A percentile compares a stretch with the other conserved stretches of the same genome.
Evolutionary conservation across 1,140 invertebrate genomes (phyloP).

Genomic region (Drosophila nannoptera): DNA sequence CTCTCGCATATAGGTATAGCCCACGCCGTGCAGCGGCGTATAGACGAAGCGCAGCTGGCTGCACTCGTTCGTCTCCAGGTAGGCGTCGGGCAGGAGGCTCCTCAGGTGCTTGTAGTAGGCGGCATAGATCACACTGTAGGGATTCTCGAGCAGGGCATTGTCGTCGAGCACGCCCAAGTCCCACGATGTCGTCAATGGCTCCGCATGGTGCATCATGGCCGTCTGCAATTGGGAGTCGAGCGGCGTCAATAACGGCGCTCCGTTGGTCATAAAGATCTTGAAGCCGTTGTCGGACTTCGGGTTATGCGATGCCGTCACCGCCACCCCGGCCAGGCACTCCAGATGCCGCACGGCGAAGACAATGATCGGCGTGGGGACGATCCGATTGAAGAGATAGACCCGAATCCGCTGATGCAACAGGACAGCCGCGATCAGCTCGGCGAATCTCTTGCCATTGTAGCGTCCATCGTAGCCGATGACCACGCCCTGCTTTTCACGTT

Average conservation of each 20-base stretch:
- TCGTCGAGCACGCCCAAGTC: slow-evolving; percentile 31
- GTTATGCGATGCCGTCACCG: slow-evolving; percentile 99
- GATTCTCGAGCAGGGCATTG: slow-evolving; percentile 32
- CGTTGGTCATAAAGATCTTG: slow-evolving; percentile 97
- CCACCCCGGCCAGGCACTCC: slow-evolving; percentile 89
- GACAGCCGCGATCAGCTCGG: slow-evolving; percentile 91
- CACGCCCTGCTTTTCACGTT: slow-evolving; percentile 84
- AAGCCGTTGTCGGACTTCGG: slow-evolving; percentile 99
- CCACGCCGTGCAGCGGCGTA: slow-evolving; percentile 98
- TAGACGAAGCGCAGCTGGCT: slow-evolving; percentile 81
- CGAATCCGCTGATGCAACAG: slow-evolving; percentile 92
- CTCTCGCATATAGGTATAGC: slow-evolving; percentile 88
- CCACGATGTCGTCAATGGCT: slow-evolving; percentile 79
- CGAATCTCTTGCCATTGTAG: slow-evolving; percentile 96
- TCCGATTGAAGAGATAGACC: slow-evolving; percentile 90
- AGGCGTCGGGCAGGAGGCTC: slow-evolving; percentile 18
- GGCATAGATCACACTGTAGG: slow-evolving; percentile 45
- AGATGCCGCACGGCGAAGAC: slow-evolving; percentile 88
- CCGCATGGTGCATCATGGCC: slow-evolving; percentile 87
- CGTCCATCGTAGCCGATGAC: slow-evolving; percentile 97
- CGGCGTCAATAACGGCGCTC: slow-evolving; percentile 95
- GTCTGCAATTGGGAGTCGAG: slow-evolving; percentile 93
- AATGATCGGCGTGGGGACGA: slow-evolving; percentile 96
- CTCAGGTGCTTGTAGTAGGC: slow-evolving; percentile 42
- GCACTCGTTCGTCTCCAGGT: slow-evolving; percentile 59